Evolutionary conservation across 2,113 vertebrate species (phyloP), one percentile per base, ranked within the genome.

Genomic region (Etheostoma cragini): DNA sequence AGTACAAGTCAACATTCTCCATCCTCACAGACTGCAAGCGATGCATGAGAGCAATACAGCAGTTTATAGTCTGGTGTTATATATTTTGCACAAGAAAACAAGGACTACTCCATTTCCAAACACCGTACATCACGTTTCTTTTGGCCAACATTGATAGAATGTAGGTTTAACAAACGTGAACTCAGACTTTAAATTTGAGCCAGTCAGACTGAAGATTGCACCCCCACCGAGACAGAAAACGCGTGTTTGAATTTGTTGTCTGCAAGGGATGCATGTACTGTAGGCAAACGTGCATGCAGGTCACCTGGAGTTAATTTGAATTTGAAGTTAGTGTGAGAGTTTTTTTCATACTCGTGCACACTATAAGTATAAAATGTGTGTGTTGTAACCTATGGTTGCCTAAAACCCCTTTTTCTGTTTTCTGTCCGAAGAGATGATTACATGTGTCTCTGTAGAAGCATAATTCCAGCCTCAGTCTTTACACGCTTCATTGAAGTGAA

Each of bases 41-140:
- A 30, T 47, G 24, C 57, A 53, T 56, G 6, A 79, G 24, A 19
- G 33, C 22, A 70, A 71, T 66, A 35, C 45, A 67, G 46, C 64
- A 64, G 45, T 62, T 70, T 53, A 22, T 11, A 47, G 33, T 66
- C 8, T 19, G 7, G 3, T 11, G 24, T 21, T 21, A 21, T 8
- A 26, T 22, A 49, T 24, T 33, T 19, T 26, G 22, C 17, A 21
- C 22, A 46, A 2, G 0, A 49, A 67, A 24, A 24, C 11, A 26
- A 35, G 30, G 8, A 30, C 21, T 56, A 52, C 8, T 60, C 13
- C 17, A 16, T 45, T 68, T 24, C 8, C 69, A 72, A 14, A 19
- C 11, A 26, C 6, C 2, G 11, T 47, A 16, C 46, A 66, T 49
- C 24, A 15, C 49, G 8, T 30, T 63, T 38, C 26, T 15, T 52